Evolutionary conservation across 2,113 vertebrate species (phyloP).

Genomic region (Cichladusa arquata): DNA sequence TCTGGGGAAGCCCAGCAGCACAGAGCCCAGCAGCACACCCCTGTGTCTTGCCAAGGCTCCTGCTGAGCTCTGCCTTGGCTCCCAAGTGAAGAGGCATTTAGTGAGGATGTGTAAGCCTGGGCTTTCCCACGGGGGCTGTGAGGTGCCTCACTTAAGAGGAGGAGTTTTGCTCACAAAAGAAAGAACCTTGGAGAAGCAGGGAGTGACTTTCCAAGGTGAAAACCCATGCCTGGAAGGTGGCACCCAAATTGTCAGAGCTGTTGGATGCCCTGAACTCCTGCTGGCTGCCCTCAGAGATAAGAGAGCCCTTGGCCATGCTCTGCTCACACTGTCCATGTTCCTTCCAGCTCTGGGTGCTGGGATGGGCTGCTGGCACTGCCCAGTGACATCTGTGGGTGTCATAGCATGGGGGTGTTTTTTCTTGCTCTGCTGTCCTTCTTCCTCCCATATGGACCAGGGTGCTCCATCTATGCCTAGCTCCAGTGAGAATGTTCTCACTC

Average conservation of each 20-base stretch:
- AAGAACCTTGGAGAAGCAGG: background rate
- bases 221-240: background rate
- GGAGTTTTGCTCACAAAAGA: background rate
- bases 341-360: background rate
- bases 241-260: accelerated
- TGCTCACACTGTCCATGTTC: background rate
- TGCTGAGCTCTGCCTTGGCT: background rate
- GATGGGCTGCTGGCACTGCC: background rate
- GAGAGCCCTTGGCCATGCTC: background rate
- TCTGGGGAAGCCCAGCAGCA: background rate
- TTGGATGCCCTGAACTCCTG: background rate
- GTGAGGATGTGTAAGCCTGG: background rate
- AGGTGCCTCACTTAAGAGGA: background rate
- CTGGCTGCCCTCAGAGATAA: background rate
- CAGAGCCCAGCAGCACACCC: accelerated
- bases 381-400: background rate
- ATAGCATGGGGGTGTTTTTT: accelerated
- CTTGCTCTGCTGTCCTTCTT: background rate
- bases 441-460: accelerated
- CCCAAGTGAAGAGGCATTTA: background rate
- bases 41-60: background rate
- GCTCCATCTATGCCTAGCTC: background rate
- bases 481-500: background rate
- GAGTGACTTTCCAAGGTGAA: background rate
- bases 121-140: background rate